A percentile compares a stretch with the other conserved stretches of the same genome.
Evolutionary conservation across 1,140 invertebrate genomes (phyloP).

Genomic region (Drosophila nebulosa): DNA sequence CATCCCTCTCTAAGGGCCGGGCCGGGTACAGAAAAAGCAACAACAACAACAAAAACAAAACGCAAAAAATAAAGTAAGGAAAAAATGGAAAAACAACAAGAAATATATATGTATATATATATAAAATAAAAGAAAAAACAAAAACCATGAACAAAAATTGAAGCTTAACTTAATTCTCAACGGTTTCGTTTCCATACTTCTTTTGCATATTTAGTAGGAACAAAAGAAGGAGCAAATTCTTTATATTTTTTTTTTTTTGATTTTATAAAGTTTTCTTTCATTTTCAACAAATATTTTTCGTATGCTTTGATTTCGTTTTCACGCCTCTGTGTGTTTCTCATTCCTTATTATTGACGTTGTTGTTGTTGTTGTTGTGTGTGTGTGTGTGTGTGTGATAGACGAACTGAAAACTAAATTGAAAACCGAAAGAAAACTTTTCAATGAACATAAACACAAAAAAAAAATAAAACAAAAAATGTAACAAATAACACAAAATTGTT

Average conservation of each 20-base stretch:
- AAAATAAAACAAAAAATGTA: too few species aligned
- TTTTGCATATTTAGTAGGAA: not conserved
- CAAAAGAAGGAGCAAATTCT: not conserved
- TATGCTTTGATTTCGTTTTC: not conserved
- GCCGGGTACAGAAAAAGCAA: conserved; percentile 1
- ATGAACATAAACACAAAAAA: not conserved
- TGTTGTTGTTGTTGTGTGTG: not conserved
- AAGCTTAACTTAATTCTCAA: not conserved
- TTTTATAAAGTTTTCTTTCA: not conserved
- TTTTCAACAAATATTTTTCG: not conserved
- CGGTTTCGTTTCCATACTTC: not conserved
- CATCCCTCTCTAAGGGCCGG: conserved; percentile 11
- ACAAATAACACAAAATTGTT: too few species aligned
- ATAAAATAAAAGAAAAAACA: not conserved
- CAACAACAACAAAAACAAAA: not conserved
- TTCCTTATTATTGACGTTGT: not conserved
- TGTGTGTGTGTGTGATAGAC: not conserved
- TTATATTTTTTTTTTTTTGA: too few species aligned
- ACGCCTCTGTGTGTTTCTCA: not conserved
- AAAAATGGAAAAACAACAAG: not conserved
- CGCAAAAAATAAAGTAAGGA: not conserved
- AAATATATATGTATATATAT: too few species aligned
- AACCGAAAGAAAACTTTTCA: not conserved
- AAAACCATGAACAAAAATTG: conserved; percentile 8
- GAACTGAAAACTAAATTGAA: not conserved